Conservation (phyloP, 2,888 invertebrate genomes). For the Parnassius mnemosyne region DNA sequence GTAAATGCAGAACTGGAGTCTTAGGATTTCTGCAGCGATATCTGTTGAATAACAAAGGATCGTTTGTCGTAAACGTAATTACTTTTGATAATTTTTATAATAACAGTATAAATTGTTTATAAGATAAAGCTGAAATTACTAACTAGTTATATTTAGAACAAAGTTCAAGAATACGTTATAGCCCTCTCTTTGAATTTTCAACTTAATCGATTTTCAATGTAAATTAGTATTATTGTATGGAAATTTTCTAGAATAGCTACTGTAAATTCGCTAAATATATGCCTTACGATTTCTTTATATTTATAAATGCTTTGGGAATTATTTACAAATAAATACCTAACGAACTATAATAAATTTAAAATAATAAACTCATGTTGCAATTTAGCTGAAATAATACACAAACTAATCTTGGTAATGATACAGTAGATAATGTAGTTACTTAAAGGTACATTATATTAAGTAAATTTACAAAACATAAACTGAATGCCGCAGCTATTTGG, state of each 20-base stretch:
- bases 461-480: slow-evolving; percentile 58
- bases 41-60: slow-evolving; percentile 15
- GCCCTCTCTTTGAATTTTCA: background rate
- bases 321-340: too few relatives aligned
- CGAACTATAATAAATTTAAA: too few relatives aligned
- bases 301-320: too few relatives aligned
- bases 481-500: slow-evolving; percentile 60
- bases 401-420: too few relatives aligned
- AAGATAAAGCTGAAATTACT: too few relatives aligned
- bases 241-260: slow-evolving; percentile 15
- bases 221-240: slow-evolving; percentile 26
- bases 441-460: slow-evolving; percentile 33
- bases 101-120: too few relatives aligned
- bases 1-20: slow-evolving; percentile 20
- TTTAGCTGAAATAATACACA: too few relatives aligned
- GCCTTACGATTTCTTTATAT: background rate
- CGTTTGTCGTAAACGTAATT: slow-evolving; percentile 2
- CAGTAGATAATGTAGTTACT: background rate
- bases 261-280: slow-evolving; percentile 5
- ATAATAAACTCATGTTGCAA: too few relatives aligned
- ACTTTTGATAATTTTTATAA: background rate
- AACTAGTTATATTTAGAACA: too few relatives aligned
- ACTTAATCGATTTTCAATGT: slow-evolving; percentile 25
- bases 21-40: slow-evolving; percentile 6
- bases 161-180: background rate